These are phyloP conservation scores for Aplocera efformata DNA, from an alignment of 2,888 invertebrate genomes.

Conservation along the genomic window DNA sequence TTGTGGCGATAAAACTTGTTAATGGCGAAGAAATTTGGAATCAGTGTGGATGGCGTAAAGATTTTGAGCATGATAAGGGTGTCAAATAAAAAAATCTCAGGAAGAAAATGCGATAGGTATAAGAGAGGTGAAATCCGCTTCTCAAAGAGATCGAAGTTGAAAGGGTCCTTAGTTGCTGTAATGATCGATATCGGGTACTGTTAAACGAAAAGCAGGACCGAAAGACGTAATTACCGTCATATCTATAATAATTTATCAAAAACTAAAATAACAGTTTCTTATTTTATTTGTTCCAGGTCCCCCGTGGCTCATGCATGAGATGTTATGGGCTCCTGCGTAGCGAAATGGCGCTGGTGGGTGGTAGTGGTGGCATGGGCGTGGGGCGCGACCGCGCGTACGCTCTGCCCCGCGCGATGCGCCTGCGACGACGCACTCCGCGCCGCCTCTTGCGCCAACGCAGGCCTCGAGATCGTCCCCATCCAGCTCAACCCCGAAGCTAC, in stretches of 20 bases:
- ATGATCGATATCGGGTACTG: no score
- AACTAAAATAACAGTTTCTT: constrained; percentile 11
- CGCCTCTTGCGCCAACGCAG: constrained; percentile 88
- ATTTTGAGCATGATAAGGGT: no score
- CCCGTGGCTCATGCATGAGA: constrained; percentile 71
- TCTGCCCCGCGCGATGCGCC: constrained; percentile 90
- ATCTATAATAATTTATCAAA: not conserved
- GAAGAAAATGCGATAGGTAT: no score
- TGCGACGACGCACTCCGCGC: constrained; percentile 89
- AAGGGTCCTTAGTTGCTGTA: no score
- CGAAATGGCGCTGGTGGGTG: constrained; percentile 75
- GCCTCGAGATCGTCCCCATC: constrained; percentile 91
- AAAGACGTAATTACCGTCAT: no score
- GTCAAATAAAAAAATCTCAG: no score
- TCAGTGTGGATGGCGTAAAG: no score
- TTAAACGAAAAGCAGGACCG: no score
- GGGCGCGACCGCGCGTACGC: constrained; percentile 78
- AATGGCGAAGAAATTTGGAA: no score
- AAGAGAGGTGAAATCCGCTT: no score
- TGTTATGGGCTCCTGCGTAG: constrained; percentile 78
- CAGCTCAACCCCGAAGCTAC: constrained; percentile 93
- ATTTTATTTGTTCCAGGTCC: constrained; percentile 57
- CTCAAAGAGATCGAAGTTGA: no score
- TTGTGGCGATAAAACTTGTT: no score
- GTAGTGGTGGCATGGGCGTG: constrained; percentile 78